Conservation (phyloP, 2,888 invertebrate species). For the Caenorhabditis sp. region DNA sequence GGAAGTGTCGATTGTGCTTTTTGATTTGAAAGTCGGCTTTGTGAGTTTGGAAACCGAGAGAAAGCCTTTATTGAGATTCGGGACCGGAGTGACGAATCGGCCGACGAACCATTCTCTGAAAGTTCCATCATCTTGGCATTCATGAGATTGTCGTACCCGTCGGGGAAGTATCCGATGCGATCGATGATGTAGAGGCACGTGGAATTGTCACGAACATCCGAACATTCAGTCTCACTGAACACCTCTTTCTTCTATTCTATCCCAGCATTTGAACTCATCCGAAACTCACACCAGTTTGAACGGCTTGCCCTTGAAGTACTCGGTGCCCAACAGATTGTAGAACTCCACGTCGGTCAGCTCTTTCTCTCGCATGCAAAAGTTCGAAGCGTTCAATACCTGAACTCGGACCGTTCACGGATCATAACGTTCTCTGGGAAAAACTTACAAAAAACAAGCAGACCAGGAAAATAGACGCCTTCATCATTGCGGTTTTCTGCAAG, state of each 20-base stretch:
- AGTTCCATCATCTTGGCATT: background rate
- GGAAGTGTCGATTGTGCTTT: constrained; percentile 10
- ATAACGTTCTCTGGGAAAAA: background rate
- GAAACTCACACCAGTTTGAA: constrained; percentile 13
- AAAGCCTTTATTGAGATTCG: constrained; percentile 12
- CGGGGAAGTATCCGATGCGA: constrained; percentile 5
- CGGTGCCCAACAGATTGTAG: background rate
- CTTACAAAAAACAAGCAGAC: background rate
- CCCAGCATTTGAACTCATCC: background rate
- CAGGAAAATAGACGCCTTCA: background rate
- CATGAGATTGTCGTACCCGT: background rate
- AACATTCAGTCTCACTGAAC: constrained; percentile 19
- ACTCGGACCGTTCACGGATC: background rate
- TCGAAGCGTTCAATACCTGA: constrained; percentile 11
- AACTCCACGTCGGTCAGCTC: constrained; percentile 21
- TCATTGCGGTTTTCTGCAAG: background rate
- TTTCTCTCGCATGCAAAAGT: constrained; percentile 9
- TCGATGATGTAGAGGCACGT: constrained; percentile 38
- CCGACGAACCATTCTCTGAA: constrained; percentile 29
- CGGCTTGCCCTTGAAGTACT: background rate
- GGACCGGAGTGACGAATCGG: constrained; percentile 22
- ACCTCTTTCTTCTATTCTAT: too few species aligned
- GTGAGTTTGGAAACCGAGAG: constrained; percentile 23
- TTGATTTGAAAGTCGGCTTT: constrained; percentile 18
- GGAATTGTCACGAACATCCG: constrained; percentile 24